phyloP scores from a whole-genome alignment of 2,113 vertebrate species.

The Okapia johnstoni region DNA sequence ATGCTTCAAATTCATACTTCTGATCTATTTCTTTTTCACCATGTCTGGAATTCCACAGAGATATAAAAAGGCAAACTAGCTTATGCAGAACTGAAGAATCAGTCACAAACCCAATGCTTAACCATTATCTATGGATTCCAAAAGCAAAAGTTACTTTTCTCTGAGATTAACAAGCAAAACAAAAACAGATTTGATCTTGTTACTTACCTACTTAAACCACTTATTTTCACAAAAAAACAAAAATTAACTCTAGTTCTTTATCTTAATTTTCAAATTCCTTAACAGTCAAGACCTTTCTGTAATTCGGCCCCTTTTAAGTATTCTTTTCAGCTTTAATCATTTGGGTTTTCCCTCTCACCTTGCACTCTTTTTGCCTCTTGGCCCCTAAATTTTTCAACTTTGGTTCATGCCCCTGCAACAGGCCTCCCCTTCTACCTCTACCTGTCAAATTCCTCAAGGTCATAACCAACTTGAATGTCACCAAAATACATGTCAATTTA shows the following conservation, averaged over 20 bases:
- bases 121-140: neutral
- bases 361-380: neutral
- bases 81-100: neutral
- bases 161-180: slow-evolving; percentile 14
- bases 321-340: neutral
- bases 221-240: neutral
- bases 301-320: neutral
- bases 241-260: neutral
- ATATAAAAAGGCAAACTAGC: slow-evolving; percentile 16
- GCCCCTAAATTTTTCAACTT: neutral
- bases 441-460: neutral
- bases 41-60: neutral
- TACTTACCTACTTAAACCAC: slow-evolving; percentile 17
- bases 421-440: neutral
- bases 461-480: neutral
- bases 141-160: neutral
- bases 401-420: neutral
- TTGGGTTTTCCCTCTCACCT: neutral
- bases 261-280: slow-evolving; percentile 1
- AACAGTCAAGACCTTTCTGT: neutral
- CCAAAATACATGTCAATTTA: neutral
- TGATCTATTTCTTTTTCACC: slow-evolving; percentile 24
- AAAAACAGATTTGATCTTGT: neutral
- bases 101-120: slow-evolving; percentile 8
- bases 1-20: neutral